Conservation (phyloP, 2,797 vertebrate genomes). For the Sebastes glaucus region DNA sequence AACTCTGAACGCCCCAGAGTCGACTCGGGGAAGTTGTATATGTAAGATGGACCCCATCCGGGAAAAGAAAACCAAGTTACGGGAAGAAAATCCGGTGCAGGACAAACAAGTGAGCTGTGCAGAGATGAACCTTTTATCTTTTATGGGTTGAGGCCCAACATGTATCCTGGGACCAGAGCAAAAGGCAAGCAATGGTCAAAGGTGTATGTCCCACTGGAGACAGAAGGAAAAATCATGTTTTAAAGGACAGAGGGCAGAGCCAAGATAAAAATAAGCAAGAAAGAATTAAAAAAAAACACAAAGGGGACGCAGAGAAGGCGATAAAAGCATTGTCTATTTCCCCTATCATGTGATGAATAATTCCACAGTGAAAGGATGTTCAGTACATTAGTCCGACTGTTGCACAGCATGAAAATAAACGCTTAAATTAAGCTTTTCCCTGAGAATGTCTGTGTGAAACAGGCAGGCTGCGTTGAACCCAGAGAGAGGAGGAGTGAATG, state of each 20-base stretch:
- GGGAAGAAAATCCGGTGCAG: background rate
- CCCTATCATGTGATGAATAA: constrained; percentile 5
- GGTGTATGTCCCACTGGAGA: background rate
- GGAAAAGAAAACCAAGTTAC: background rate
- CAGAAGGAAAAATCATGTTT: background rate
- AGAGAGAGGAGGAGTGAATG: constrained; percentile 28
- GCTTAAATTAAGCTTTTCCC: constrained; percentile 39
- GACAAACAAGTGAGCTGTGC: background rate
- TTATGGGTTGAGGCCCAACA: background rate
- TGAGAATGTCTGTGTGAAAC: constrained; percentile 26
- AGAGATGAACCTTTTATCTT: constrained; percentile 5
- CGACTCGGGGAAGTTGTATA: background rate
- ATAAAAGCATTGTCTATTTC: background rate
- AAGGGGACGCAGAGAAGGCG: background rate
- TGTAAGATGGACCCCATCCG: background rate
- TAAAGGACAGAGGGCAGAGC: background rate
- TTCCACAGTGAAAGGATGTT: constrained; percentile 33
- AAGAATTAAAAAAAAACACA: background rate
- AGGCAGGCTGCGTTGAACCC: constrained; percentile 33
- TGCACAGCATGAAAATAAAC: constrained; percentile 30
- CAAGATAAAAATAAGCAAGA: background rate
- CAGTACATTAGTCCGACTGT: constrained; percentile 15
- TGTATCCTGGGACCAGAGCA: background rate
- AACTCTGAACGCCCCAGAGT: background rate
- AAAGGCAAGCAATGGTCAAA: constrained; percentile 8